Base-by-base conservation (phyloP, 2,113 vertebrate genomes). In the Colistium nudipinnis region DNA sequence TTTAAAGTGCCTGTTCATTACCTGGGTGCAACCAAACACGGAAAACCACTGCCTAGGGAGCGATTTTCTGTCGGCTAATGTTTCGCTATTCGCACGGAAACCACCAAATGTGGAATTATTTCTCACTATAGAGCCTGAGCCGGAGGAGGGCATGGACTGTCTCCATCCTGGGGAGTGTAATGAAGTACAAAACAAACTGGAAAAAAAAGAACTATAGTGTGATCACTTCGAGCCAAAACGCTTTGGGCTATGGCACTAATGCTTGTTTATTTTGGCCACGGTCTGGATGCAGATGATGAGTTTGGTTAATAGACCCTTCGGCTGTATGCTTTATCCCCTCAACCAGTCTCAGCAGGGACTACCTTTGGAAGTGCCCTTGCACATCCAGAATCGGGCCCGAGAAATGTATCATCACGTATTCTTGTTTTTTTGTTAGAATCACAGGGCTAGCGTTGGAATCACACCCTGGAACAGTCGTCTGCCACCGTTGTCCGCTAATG, bases 371-470 rank as follows among this genome's bases (percentile, higher is more conserved):
- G 55, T 76, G 59, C 70, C 78, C 53, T 70, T 73, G 63, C 72
- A 49, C 67, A 67, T n/a, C n/a, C n/a, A n/a, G n/a, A n/a, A n/a
- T n/a, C n/a, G n/a, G n/a, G n/a, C n/a, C n/a, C n/a, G n/a, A n/a
- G n/a, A n/a, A n/a, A n/a, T 45, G 72, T 85, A 81, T 80, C 81
- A 89, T 89, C 76, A 77, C 70, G 60, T 70, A 54, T 52, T 72
- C 75, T 79, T 84, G 81, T 76, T 84, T 82, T 81, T 71, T 66
- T 63, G 48, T 73, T 69, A 49, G 49, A 74, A 44, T 55, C 56
- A 11, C 52, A 70, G 39, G 54, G 56, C 60, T 52, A 64, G 66
- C 66, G 64, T n/a, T n/a, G 2, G 36, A 52, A 14, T 3, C 17
- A 30, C 0, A 33, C 12, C n/a, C 27, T 20, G 13, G 6, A 41